Conservation (phyloP, 2,113 vertebrate genomes). For the Daboia siamensis region DNA sequence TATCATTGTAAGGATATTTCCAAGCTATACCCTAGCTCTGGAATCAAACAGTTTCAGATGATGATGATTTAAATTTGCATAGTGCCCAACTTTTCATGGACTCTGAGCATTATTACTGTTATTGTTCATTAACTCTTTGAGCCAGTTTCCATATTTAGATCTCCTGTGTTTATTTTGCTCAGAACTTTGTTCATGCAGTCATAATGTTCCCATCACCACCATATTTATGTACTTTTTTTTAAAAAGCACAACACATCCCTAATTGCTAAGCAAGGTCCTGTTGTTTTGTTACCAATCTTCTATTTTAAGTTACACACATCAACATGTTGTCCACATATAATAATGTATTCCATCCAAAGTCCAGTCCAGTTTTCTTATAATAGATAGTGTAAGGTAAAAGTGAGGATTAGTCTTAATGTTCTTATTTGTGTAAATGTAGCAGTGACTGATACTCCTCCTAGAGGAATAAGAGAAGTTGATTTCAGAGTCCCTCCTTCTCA, state of each 20-base stretch:
- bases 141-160: neutral
- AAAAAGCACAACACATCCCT: neutral
- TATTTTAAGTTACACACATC: neutral
- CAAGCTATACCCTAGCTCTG: neutral
- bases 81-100: neutral
- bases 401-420: neutral
- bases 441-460: neutral
- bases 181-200: neutral
- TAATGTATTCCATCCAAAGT: neutral
- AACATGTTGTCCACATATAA: neutral
- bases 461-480: neutral
- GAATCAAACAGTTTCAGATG: too few species aligned
- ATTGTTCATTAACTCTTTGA: neutral
- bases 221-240: neutral
- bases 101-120: neutral
- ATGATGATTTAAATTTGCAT: neutral
- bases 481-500: neutral
- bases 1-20: neutral
- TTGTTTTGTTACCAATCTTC: neutral
- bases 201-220: neutral
- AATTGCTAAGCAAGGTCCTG: neutral
- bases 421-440: neutral
- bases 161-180: neutral
- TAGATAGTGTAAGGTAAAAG: neutral
- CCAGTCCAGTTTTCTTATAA: neutral